Base-by-base conservation (phyloP, 2,797 vertebrate genomes). In the Selene dorsalis region DNA sequence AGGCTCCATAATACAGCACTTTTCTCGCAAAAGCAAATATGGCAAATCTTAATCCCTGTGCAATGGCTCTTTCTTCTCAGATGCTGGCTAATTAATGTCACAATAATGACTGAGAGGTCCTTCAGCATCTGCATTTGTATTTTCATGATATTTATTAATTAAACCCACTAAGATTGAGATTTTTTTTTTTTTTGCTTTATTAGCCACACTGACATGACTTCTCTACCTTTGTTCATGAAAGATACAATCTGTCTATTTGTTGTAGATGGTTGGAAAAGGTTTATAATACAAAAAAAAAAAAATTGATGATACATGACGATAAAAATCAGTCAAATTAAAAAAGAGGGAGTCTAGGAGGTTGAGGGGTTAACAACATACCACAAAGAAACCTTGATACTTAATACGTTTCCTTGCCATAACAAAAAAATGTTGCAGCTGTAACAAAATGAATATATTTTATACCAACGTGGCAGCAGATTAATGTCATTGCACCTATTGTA, bases 21-120 rank as follows among this genome's bases (percentile, higher is more conserved):
- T 87, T 86, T 85, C 75, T 73, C 26, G 74, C 66, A 84, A 90
- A 90, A 92, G 86, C 84, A 87, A 84, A 88, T 82, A 87, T 87
- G 55, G 84, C 70, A 88, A 88, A 88, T 91, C 85, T 84, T 88
- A 87, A 89, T 92, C 84, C 84, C 81, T 58, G 12, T 30, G 78
- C 83, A 82, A 77, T 56, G 74, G 69, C 50, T 84, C 76, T 82
- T 83, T 87, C 82, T 80, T 73, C 81, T 69, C 24, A 77, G 70
- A 85, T 79, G 61, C 48, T 62, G 6, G 22, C 78, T 92, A 89
- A 93, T 92, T 89, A 87, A 86, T 84, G 85, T 85, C 83, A 73
- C 69, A 73, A 70, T 79, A 81, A 83, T 77, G 66, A 87, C 77
- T 73, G 62, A 80, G 77, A 91, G 74, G 87, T 86, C 84, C 73